Evolutionary conservation across 2,888 invertebrate species (phyloP).

Genomic region (Nomada fabriciana): DNA sequence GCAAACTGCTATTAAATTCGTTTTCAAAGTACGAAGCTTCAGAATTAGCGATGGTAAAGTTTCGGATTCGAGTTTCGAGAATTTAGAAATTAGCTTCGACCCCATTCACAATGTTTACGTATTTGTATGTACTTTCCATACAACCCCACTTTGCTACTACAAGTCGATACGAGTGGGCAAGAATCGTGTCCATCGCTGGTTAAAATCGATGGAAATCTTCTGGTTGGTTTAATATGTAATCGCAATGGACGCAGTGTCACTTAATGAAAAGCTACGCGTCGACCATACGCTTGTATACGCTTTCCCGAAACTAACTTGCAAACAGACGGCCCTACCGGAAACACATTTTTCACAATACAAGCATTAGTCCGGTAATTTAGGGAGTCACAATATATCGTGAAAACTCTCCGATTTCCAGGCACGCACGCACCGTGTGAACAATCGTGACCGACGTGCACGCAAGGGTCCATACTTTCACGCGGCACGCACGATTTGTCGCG

Average conservation of each 20-base stretch:
- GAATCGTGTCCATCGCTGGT: no score
- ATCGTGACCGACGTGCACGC: neutral
- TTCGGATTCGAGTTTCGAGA: no score
- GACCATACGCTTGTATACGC: constrained; percentile 2
- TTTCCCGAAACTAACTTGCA: constrained; percentile 24
- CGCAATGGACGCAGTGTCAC: neutral
- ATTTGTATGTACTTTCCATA: no score
- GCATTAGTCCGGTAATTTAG: constrained; percentile 51
- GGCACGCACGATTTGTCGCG: constrained; percentile 45
- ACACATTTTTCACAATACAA: constrained; percentile 31
- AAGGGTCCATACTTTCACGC: constrained; percentile 26
- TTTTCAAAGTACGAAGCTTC: no score
- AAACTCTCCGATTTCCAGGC: constrained; percentile 46
- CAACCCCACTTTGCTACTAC: no score
- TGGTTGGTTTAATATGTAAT: neutral
- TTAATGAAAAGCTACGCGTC: neutral
- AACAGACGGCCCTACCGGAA: constrained; percentile 16
- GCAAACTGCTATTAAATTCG: no score
- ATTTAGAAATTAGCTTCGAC: no score
- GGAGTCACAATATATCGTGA: constrained; percentile 35
- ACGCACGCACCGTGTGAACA: constrained; percentile 32
- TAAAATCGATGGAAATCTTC: no score
- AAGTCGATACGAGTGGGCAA: no score
- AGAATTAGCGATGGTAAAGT: no score
- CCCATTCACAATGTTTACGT: no score